A percentile compares a stretch with the other conserved stretches of the same genome.
Conservation (phyloP, 1,140 invertebrate species). For the Saccostrea echinata region DNA sequence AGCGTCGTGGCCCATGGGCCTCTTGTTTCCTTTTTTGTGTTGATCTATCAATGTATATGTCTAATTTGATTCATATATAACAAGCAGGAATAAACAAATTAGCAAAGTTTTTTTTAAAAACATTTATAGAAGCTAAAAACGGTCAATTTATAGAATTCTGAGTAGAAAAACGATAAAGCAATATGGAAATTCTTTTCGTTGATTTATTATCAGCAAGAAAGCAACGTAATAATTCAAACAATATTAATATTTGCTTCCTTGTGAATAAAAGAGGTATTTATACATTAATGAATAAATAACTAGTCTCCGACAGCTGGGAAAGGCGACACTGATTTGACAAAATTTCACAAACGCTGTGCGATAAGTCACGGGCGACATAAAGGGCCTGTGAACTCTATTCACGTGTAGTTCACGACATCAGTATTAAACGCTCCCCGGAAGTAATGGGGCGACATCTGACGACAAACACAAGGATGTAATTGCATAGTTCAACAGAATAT, state of each 20-base stretch:
- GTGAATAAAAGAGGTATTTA: too few relatives aligned
- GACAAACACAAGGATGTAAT: slow-evolving; percentile 6
- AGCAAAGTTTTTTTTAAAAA: too few relatives aligned
- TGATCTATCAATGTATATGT: too few relatives aligned
- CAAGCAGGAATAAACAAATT: too few relatives aligned
- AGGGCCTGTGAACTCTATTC: neutral
- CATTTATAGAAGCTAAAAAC: neutral
- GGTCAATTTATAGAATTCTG: neutral
- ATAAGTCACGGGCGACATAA: neutral
- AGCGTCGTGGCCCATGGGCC: too few relatives aligned
- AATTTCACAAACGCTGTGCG: neutral
- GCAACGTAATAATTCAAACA: neutral
- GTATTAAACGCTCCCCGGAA: neutral
- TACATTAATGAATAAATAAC: too few relatives aligned
- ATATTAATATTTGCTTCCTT: neutral
- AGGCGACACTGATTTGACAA: neutral
- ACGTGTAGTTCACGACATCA: neutral
- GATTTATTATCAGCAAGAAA: neutral
- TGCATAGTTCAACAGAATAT: neutral
- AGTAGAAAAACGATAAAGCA: neutral
- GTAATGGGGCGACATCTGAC: neutral
- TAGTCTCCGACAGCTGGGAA: neutral
- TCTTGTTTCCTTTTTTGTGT: too few relatives aligned
- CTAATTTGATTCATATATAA: too few relatives aligned
- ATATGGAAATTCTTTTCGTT: neutral